These are phyloP conservation scores for Drosophila longiperda DNA, from an alignment of 2,888 invertebrate species.

Conservation along the genomic window DNA sequence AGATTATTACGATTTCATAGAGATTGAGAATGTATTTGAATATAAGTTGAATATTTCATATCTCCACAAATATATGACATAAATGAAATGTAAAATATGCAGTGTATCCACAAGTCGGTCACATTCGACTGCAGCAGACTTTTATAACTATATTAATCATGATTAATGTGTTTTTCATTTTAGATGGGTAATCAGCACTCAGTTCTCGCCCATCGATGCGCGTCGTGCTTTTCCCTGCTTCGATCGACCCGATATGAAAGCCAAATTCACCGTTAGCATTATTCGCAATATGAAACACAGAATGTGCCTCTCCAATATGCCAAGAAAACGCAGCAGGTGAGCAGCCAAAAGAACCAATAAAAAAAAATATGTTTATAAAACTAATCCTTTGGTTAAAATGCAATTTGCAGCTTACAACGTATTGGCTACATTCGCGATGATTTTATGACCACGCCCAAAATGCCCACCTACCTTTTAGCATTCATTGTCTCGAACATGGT, in stretches of 20 bases:
- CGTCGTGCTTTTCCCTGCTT: constrained; percentile 94
- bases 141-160: neutral
- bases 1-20: neutral
- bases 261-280: constrained; percentile 90
- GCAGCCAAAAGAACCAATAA: constrained; percentile 3
- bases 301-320: constrained; percentile 88
- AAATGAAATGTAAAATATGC: neutral
- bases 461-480: constrained; percentile 92
- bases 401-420: constrained; percentile 68
- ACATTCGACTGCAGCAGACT: neutral
- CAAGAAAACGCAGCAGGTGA: constrained; percentile 82
- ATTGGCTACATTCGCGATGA: constrained; percentile 88
- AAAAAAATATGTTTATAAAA: neutral
- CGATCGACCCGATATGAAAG: constrained; percentile 93
- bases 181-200: constrained; percentile 92
- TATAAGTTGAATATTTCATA: neutral
- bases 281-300: constrained; percentile 86
- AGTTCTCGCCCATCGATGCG: constrained; percentile 92
- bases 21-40: neutral
- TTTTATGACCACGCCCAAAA: constrained; percentile 88
- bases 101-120: neutral
- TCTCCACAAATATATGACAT: neutral
- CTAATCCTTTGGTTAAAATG: no score
- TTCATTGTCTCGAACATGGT: constrained; percentile 87
- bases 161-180: neutral